These are phyloP conservation scores for Drosophila nr. medialis DNA, from an alignment of 2,888 invertebrate species.

Conservation along the genomic window DNA sequence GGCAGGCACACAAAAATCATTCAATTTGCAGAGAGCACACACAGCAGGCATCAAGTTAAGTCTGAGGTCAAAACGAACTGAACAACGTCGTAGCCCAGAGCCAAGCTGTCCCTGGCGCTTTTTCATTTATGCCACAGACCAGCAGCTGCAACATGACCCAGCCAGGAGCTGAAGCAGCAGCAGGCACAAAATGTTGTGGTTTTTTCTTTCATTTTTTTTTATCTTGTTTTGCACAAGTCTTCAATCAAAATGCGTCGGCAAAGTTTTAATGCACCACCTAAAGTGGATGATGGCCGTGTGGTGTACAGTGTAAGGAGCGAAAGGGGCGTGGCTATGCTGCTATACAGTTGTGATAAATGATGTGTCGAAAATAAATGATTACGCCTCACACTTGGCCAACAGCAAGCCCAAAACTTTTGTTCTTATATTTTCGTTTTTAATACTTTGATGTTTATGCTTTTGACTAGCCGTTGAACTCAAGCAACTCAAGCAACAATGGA, in stretches of 20 bases:
- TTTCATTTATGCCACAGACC: constrained; percentile 18
- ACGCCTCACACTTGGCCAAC: constrained; percentile 43
- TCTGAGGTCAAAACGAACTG: constrained; percentile 33
- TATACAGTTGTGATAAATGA: constrained; percentile 67
- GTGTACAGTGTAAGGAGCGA: background rate
- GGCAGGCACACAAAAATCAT: constrained; percentile 49
- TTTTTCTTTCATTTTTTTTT: constrained; percentile 17
- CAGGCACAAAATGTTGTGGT: constrained; percentile 18
- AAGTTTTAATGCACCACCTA: constrained; percentile 68
- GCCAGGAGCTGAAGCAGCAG: background rate
- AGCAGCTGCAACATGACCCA: background rate
- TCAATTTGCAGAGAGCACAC: constrained; percentile 67
- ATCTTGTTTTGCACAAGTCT: constrained; percentile 49
- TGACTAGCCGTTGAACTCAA: background rate
- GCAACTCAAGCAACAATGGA: constrained; percentile 20
- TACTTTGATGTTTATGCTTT: constrained; percentile 25
- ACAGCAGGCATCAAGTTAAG: constrained; percentile 39
- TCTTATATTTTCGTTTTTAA: constrained; percentile 17
- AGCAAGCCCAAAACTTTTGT: constrained; percentile 25
- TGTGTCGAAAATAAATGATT: constrained; percentile 81
- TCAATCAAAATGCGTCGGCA: constrained; percentile 78
- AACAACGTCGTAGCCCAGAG: constrained; percentile 7
- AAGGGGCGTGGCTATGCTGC: constrained; percentile 51
- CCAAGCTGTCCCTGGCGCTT: constrained; percentile 18
- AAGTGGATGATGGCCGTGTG: constrained; percentile 4